phyloP scores from a whole-genome alignment of 2,797 vertebrate genomes.

The Meda fulgida region DNA sequence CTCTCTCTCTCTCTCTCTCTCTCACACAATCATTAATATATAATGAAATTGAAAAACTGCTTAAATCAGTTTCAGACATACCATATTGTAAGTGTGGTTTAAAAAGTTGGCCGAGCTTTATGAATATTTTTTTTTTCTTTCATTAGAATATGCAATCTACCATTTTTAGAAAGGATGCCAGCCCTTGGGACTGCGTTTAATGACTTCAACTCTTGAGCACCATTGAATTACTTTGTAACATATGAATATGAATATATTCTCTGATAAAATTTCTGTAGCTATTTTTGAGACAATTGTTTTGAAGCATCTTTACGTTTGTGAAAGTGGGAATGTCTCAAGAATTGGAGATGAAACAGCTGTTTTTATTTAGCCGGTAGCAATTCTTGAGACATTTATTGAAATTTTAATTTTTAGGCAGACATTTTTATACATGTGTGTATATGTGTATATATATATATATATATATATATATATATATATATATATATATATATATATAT shows the following conservation, averaged over 20 bases:
- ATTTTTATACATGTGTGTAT: too few species aligned
- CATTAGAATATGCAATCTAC: constrained; percentile 46
- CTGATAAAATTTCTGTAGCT: constrained; percentile 29
- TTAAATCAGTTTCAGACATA: background rate
- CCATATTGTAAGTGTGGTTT: constrained; percentile 14
- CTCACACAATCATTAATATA: constrained; percentile 13
- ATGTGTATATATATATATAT: too few species aligned
- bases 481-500: too few species aligned
- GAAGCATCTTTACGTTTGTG: background rate
- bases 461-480: too few species aligned
- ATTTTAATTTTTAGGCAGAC: background rate
- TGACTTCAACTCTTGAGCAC: constrained; percentile 48
- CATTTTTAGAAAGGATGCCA: constrained; percentile 35
- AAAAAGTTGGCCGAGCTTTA: constrained; percentile 36
- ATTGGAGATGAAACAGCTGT: background rate
- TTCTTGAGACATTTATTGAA: background rate
- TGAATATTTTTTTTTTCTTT: constrained; percentile 34
- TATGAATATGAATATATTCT: constrained; percentile 46
- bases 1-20: background rate
- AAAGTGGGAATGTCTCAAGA: constrained; percentile 38
- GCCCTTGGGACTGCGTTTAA: constrained; percentile 43
- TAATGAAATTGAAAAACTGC: background rate
- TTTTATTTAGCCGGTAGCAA: background rate
- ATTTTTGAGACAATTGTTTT: constrained; percentile 4
- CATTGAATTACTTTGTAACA: constrained; percentile 43